Base-by-base conservation (phyloP, 1,140 invertebrate genomes). In the Caenorhabditis remanei region DNA sequence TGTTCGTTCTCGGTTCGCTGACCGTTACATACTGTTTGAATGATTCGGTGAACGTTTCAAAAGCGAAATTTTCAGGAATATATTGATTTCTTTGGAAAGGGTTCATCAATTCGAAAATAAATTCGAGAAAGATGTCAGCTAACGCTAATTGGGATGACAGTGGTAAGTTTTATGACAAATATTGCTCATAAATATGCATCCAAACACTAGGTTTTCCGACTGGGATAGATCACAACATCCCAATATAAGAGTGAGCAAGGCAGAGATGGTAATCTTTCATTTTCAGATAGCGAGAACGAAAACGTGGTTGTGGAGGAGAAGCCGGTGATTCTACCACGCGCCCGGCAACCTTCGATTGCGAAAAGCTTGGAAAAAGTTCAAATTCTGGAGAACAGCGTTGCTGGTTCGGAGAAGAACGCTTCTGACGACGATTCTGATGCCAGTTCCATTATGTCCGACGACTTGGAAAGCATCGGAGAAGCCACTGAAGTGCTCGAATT, bases 351-450 rank as follows among this genome's bases (percentile, higher is more conserved):
- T 11, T 87, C 86, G 19, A 75, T 87, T 16, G 85, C 85, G 4
- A 87, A 87, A 32, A 87, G 85, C 24, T 75, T 87, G 16, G 86
- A 87, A 32, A 87, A 87, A 50, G 86, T 87, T 41, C 43, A 63
- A 55, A 87, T 87, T 53, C 82, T 87, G n/a, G 86, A 87, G 46
- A 87, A 82, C 40, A 63, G 75, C 24, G 63, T 87, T 9, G 55
- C 46, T n/a, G 86, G 86, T 21, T 83, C 79, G 40, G 65, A 84
- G 24, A 87, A 87, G n/a, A 75, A 82, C 48, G 86, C 55, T 55
- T 84, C 83, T n/a, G 83, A 65, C 55, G 83, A 84, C 41, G 83
- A 58, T 46, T 84, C 83, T 13, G 83, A 84, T 14, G 53, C 83
- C 7, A 48, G 53, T 24, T 79, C 71, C 4, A n/a, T 50, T 4